Percentiles rank a stretch among this genome's conserved stretches.
These are phyloP conservation scores for Choloepus hoffmanni DNA, from an alignment of 2,113 vertebrate species.

Conservation along the genomic window DNA sequence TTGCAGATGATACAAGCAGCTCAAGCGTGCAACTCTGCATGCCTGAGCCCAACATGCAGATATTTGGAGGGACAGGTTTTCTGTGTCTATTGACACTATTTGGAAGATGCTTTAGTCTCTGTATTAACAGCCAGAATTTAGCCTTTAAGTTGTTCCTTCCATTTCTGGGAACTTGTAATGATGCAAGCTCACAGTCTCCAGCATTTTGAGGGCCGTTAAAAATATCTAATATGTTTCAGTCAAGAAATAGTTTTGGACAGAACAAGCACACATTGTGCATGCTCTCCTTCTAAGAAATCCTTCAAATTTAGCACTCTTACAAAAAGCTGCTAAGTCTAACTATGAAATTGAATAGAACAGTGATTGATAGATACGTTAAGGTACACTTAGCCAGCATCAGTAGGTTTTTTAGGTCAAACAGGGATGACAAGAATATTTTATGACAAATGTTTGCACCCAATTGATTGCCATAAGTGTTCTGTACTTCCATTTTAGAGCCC, in stretches of 20 bases:
- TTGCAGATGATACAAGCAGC: background rate
- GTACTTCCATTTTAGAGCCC: background rate
- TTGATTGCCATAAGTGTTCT: background rate
- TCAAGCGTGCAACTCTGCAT: background rate
- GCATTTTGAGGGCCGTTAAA: background rate
- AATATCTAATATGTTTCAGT: background rate
- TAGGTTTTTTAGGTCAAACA: background rate
- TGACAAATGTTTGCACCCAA: background rate
- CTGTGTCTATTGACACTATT: background rate
- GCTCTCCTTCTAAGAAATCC: background rate
- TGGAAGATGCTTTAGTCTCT: background rate
- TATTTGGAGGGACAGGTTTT: background rate
- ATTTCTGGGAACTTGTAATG: background rate
- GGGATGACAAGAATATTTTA: background rate
- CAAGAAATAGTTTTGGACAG: background rate
- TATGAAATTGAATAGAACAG: background rate
- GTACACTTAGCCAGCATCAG: background rate
- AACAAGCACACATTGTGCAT: background rate
- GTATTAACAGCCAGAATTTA: background rate
- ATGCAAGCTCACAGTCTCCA: background rate
- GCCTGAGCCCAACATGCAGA: background rate
- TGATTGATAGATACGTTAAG: background rate
- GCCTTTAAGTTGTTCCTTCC: background rate
- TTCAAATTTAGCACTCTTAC: background rate
- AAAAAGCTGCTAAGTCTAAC: background rate